Evolutionary conservation across 2,888 invertebrate species (phyloP), one percentile per base, ranked within the genome.

Genomic region (Dermolepida albohirtum): DNA sequence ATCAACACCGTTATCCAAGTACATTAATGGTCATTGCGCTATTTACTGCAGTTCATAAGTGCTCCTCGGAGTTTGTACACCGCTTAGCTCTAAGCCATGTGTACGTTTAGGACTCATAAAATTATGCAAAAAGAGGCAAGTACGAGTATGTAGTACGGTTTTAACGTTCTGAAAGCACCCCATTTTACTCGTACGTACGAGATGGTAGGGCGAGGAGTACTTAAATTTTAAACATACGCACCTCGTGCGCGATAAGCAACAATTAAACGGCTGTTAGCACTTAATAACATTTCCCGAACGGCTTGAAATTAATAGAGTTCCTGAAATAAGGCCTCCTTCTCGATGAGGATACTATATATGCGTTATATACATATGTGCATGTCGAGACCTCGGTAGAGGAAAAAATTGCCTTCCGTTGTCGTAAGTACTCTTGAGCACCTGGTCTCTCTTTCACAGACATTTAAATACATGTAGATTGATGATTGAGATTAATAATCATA

Each of bases 251-350:
- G 39, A 12, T 39, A 39, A 39, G 39, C 39, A 54, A 54, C 52
- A 54, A 54, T 54, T 54, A 54, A 34, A 54, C 16, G 52, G 52
- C 34, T 16, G 52, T 54, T 54, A 54, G 39, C 16, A 39, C 52
- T 54, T 54, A 54, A 34, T 54, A 39, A 29, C 51, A 27, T 51
- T 54, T 54, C 16, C 39, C 52, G 39, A 54, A 54, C 52, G 39
- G 14, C 14, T 54, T 39, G 34, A 54, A 54, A 54, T 54, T 29
- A 54, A 54, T 54, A 54, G 52, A 54, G 17, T 54, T 22, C 39
- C 14, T 54, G 34, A 34, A 54, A 14, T 54, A 39, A 54, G 17
- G 39, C 14, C 14, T 29, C 12, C 29, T 22, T 29, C 11, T 7
- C 50, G 29, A 51, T 22, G n/a, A 27, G n/a, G n/a, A 51, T 29